Percentiles rank a stretch among this genome's conserved stretches.
Conservation (phyloP, 2,113 vertebrate species). For the Petroica traversi region DNA sequence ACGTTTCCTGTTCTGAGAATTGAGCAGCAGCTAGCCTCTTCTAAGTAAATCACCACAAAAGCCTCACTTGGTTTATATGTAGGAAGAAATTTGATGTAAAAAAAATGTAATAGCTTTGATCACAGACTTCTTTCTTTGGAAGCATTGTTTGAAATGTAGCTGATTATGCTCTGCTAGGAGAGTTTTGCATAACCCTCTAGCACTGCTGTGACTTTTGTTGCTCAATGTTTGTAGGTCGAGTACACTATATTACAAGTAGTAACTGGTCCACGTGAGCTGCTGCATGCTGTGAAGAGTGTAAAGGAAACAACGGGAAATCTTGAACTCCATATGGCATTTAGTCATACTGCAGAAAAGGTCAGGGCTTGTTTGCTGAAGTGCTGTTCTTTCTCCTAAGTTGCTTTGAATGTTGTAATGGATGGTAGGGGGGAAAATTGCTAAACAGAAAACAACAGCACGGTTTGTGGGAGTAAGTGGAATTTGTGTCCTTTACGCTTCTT, state of each 20-base stretch:
- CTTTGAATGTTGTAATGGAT: not conserved
- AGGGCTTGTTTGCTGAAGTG: not conserved
- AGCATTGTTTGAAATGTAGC: not conserved
- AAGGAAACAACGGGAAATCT: not conserved
- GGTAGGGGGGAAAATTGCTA: rapidly evolving
- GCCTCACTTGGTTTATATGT: not conserved
- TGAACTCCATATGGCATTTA: rapidly evolving
- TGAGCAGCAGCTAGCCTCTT: not conserved
- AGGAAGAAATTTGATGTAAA: not conserved
- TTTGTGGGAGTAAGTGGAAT: not conserved
- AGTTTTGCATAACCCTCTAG: not conserved
- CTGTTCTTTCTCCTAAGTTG: not conserved
- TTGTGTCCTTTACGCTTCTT: not conserved
- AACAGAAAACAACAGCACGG: not conserved
- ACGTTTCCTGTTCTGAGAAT: not conserved
- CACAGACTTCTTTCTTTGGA: not conserved
- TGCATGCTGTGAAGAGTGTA: not conserved
- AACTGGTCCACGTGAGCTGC: not conserved
- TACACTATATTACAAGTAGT: not conserved
- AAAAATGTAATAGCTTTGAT: not conserved
- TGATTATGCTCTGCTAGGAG: rapidly evolving
- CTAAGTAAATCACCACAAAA: not conserved
- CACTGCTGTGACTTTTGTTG: not conserved
- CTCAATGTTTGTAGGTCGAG: not conserved
- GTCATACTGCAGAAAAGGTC: not conserved